Percentiles rank a stretch among this genome's conserved stretches.
Conservation (phyloP, 2,797 vertebrate genomes). For the Hippoglossus hippoglossus region DNA sequence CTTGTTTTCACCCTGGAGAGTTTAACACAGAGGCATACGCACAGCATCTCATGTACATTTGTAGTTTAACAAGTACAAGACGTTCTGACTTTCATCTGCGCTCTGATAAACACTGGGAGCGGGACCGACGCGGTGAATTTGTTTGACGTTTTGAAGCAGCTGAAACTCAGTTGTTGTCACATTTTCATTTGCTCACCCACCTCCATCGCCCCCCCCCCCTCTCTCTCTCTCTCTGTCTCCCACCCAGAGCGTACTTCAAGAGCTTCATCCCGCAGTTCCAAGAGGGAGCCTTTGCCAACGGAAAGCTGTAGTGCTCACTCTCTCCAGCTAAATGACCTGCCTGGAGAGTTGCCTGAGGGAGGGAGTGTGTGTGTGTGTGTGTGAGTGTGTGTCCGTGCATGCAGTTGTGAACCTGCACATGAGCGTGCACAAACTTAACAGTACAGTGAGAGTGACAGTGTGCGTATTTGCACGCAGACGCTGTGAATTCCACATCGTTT, state of each 20-base stretch:
- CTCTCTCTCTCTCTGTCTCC: constrained; percentile 42
- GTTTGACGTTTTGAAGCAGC: constrained; percentile 45
- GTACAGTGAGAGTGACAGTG: constrained; percentile 35
- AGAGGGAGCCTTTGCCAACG: constrained; percentile 97
- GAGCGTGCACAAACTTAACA: constrained; percentile 22
- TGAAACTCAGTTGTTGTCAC: constrained; percentile 52
- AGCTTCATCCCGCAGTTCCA: constrained; percentile 98
- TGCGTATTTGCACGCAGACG: constrained; percentile 30
- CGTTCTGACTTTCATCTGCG: constrained; percentile 46
- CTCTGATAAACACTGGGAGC: constrained; percentile 24
- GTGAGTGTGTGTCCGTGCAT: constrained; percentile 20
- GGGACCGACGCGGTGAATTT: constrained; percentile 41
- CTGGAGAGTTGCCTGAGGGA: constrained; percentile 51
- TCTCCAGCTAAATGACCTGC: constrained; percentile 60
- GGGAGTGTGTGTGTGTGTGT: constrained; percentile 15
- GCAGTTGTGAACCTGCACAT: constrained; percentile 33
- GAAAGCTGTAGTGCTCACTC: constrained; percentile 90
- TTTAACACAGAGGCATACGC: neutral
- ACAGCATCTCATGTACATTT: neutral
- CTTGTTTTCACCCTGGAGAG: neutral
- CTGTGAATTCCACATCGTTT: constrained; percentile 27
- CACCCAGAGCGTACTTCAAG: constrained; percentile 93
- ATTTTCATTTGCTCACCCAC: constrained; percentile 54
- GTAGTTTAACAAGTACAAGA: constrained; percentile 26
- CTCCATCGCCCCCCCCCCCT: neutral